phyloP scores from a whole-genome alignment of 2,797 vertebrate species.

The Heteromormyrus szaboi region DNA sequence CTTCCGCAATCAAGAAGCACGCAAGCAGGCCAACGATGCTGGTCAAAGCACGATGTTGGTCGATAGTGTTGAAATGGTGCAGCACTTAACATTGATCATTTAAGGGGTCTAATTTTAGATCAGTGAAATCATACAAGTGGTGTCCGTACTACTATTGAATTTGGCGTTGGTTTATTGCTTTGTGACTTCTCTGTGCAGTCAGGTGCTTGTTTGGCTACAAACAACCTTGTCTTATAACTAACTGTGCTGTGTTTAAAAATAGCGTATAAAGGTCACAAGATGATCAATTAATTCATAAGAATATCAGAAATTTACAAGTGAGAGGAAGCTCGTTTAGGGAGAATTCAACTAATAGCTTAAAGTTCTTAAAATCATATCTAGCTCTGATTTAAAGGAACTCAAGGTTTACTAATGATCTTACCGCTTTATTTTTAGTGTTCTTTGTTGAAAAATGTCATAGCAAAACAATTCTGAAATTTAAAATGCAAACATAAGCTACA shows the following conservation, averaged over 20 bases:
- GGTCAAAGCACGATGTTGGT: background rate
- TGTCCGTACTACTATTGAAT: background rate
- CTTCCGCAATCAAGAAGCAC: background rate
- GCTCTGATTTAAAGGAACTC: background rate
- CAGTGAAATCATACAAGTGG: background rate
- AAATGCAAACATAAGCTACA: background rate
- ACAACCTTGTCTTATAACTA: background rate
- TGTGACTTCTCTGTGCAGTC: background rate
- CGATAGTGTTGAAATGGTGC: background rate
- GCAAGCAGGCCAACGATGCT: background rate
- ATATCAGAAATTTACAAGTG: background rate
- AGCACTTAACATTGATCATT: slow-evolving; percentile 10
- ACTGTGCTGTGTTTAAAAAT: background rate
- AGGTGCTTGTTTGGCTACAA: background rate
- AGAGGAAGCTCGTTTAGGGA: background rate
- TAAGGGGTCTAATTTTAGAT: background rate
- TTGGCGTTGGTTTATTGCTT: background rate
- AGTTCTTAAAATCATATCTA: background rate
- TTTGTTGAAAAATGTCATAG: background rate
- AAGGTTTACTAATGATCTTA: background rate
- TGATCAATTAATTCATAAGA: background rate
- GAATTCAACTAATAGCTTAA: background rate
- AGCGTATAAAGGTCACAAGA: background rate
- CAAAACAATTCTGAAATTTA: background rate
- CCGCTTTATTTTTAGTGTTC: background rate